Base-by-base conservation (phyloP, 2,797 vertebrate species). In the Anguilla marmorata region DNA sequence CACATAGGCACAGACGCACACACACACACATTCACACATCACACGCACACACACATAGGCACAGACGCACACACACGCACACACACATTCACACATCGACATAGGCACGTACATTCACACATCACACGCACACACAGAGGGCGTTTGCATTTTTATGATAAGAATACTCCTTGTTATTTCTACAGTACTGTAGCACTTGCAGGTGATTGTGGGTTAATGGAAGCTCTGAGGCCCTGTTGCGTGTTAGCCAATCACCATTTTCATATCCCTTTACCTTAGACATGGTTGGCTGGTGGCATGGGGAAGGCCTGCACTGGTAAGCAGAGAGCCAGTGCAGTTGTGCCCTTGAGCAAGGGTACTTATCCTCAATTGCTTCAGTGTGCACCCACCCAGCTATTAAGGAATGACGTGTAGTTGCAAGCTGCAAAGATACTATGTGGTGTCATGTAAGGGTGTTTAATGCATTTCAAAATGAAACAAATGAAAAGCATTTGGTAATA, bases 1-100 rank as follows among this genome's bases (percentile, higher is more conserved):
- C 85, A 88, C 92, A 88, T 91, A 90, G 14, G 14, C 86, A 37
- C 37, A 95, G 92, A 93, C 92, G 88, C 80, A 85, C 82, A 33
- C 72, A 86, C 58, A 24, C 85, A 14, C 85, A n/a, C n/a, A n/a
- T n/a, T n/a, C 80, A 85, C 82, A 33, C 72, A 86, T n/a, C 58
- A 24, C 85, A 14, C 85, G 1, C 30, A 33, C 30, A 33, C 30
- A 33, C 30, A 33, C 30, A 33, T 33, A 33, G 30, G 30, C 30
- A 33, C 30, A 33, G 30, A 33, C 30, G 30, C 79, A 88, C 85
- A 63, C 19, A 58, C 56, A n/a, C 21, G 6, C 84, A 79, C 86
- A 63, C 52, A 56, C 84, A 72, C 83, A 72, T 74, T 74, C 89
- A 87, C 63, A 90, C 83, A 88, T 91, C 87, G 85, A 80, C 87